phyloP scores from a whole-genome alignment of 2,888 invertebrate species.

The Mactromeris polynyma region DNA sequence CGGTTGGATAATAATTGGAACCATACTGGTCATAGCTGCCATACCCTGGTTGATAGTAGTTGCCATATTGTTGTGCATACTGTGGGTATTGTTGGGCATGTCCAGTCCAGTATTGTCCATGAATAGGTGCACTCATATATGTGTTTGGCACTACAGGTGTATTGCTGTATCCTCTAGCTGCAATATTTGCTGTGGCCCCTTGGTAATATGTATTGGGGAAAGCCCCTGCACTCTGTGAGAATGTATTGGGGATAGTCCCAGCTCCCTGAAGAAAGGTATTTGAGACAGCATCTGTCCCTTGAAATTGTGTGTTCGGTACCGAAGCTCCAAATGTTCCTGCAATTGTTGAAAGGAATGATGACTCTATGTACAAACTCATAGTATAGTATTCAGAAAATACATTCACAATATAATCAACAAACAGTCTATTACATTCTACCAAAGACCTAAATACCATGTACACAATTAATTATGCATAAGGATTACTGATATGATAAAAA shows the following conservation, averaged over 20 bases:
- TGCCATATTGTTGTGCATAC: slow-evolving; percentile 23
- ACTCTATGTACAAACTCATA: no score
- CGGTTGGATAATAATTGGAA: slow-evolving; percentile 5
- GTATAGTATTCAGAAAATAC: no score
- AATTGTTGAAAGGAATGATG: neutral
- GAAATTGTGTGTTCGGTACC: neutral
- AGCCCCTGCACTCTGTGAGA: neutral
- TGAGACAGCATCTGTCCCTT: neutral
- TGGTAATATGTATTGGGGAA: slow-evolving; percentile 16
- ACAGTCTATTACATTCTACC: no score
- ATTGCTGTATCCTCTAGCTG: slow-evolving; percentile 27
- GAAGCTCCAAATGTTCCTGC: no score
- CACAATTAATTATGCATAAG: no score
- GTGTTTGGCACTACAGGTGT: neutral
- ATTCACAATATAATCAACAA: no score
- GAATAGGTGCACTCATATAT: slow-evolving; percentile 19
- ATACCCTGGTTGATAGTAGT: slow-evolving; percentile 1
- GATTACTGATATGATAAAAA: no score
- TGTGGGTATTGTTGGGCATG: slow-evolving; percentile 22
- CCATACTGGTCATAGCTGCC: slow-evolving; percentile 18
- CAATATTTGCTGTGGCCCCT: neutral
- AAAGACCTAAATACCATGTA: no score
- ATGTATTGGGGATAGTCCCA: neutral
- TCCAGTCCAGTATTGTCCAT: slow-evolving; percentile 45
- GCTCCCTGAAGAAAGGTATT: neutral